Percentiles rank a stretch among this genome's conserved stretches.
phyloP scores from a whole-genome alignment of 2,797 vertebrate species.

The Phalanger gymnotis region DNA sequence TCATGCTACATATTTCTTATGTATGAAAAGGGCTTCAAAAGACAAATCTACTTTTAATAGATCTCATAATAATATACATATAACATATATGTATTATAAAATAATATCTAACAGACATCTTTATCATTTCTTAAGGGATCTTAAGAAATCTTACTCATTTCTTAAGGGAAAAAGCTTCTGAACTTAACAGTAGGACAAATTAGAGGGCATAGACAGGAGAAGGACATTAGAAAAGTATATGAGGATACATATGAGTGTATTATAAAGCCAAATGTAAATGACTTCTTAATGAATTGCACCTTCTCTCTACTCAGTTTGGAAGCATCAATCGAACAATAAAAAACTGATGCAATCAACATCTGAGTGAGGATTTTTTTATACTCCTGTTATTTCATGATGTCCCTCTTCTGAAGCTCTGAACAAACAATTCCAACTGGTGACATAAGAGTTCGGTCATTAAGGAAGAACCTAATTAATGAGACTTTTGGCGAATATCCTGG shows the following conservation, averaged over 20 bases:
- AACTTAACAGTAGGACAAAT: not conserved
- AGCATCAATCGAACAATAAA: not conserved
- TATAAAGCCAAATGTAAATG: not conserved
- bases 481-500: not conserved
- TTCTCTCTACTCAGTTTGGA: not conserved
- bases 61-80: not conserved
- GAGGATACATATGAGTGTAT: not conserved
- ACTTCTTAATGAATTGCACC: not conserved
- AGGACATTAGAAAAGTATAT: not conserved
- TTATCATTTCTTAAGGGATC: not conserved
- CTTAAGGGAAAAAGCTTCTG: not conserved
- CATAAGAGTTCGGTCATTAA: not conserved
- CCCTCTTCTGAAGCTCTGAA: not conserved
- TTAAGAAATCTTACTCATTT: not conserved
- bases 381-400: not conserved
- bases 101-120: not conserved
- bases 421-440: not conserved
- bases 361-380: not conserved
- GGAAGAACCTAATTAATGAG: not conserved
- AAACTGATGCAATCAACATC: not conserved
- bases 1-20: not conserved
- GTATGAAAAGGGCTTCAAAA: not conserved
- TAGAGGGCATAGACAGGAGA: not conserved
- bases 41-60: not conserved
- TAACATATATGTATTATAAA: not conserved